Evolutionary conservation across 2,888 invertebrate genomes (phyloP), one percentile per base, ranked within the genome.

Genomic region (Linyphia triangularis): DNA sequence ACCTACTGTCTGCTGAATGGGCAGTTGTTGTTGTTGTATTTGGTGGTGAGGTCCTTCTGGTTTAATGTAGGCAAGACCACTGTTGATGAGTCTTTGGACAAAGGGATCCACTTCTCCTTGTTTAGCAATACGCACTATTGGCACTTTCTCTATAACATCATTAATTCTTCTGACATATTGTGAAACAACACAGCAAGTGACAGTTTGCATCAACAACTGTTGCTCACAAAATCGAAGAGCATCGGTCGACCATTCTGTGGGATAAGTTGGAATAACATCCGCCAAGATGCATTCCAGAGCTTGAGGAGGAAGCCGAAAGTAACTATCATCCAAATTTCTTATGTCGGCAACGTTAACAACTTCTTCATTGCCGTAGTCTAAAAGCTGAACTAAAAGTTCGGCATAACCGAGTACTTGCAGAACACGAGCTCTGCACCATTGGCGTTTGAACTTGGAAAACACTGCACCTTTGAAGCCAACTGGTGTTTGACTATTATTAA

Each of bases 321-420:
- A n/a, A 24, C 6, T 43, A 5, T 88, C 88, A 22, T 88, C 88
- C 2, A 84, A 16, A n/a, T 51, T 37, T 26, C 88, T 67, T 1
- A 85, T 51, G 65, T 81, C 75, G 2, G 28, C 30, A 51, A 81
- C 63, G 0, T 51, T 33, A n/a, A 88, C 26, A 10, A 37, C 19
- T 51, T 84, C 90, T 65, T 70, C 75, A 43, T 77, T 69, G 19
- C 90, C 90, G 33, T 90, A 90, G 70, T 90, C 90, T 16, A 88
- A 43, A 6, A 85, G 72, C n/a, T 78, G 70, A 10, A 88, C 63
- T n/a, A 72, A 26, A 19, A 82, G 30, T 26, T 79, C 59, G 3
- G n/a, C 10, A 16, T n/a, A 19, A 19, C 24, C 65, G 9, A 61
- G 22, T 40, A 37, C 37, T n/a, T 22, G 24, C 19, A 77, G 16